These are phyloP conservation scores for Dromiciops gliroides DNA, from an alignment of 2,113 vertebrate genomes.

Conservation along the genomic window DNA sequence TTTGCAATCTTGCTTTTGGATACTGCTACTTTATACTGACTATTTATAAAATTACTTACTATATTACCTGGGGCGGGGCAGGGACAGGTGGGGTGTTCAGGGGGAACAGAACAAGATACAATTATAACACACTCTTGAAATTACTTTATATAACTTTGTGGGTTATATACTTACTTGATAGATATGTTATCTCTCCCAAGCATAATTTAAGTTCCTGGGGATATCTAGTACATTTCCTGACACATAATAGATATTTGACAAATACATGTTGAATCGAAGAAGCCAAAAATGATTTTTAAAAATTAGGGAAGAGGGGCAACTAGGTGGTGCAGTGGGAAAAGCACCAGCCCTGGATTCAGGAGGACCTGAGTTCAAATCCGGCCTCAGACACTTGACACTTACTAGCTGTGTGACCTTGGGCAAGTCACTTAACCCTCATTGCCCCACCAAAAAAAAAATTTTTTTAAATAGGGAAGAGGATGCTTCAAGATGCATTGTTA, in stretches of 20 bases:
- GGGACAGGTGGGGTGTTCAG: too few relatives aligned
- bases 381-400: too few relatives aligned
- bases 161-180: neutral
- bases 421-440: too few relatives aligned
- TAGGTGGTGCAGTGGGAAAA: too few relatives aligned
- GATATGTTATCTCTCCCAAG: neutral
- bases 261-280: neutral
- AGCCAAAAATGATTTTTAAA: neutral
- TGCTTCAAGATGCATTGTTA: neutral
- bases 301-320: neutral
- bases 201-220: neutral
- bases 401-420: too few relatives aligned
- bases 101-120: neutral
- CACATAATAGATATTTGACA: too few relatives aligned
- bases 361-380: too few relatives aligned
- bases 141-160: neutral
- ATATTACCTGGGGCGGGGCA: neutral
- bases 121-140: neutral
- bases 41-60: neutral
- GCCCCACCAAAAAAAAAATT: too few relatives aligned
- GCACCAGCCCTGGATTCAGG: too few relatives aligned
- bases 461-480: neutral
- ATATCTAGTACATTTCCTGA: neutral
- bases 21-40: neutral
- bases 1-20: neutral